Base-by-base conservation (phyloP, 2,113 vertebrate species). In the Vanacampus margaritifer region DNA sequence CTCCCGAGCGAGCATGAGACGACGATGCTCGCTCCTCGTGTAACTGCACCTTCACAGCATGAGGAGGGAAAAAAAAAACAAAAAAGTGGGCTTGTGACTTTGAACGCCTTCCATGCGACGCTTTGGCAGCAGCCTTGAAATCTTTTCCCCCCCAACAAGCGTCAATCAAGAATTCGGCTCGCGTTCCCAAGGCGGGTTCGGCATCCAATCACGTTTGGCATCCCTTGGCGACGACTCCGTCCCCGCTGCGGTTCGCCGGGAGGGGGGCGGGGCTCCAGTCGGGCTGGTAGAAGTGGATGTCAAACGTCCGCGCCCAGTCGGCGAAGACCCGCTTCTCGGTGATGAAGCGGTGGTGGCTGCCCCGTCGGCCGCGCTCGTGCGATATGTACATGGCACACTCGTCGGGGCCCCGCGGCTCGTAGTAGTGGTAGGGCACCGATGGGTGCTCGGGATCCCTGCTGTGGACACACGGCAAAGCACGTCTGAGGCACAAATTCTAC, bases 361-460 rank as follows among this genome's bases (percentile, higher is more conserved):
- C 97, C 59, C 96, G 93, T 11, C 94, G 94, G 17, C 95, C 96
- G 4, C 95, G 93, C 90, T 98, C 97, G 0, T 98, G 97, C 16
- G 95, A 97, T 28, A 98, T 90, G 89, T 99, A 99, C 96, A 98
- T 99, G 24, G 93, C 95, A 73, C 97, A 98, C 79, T 99, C 97
- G 0, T 98, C 96, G 0, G 94, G 93, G 0, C 97, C 96, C 5
- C 90, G 76, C 0, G 96, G 95, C 73, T 99, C 97, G 0, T 99
- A 99, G 83, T 99, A 99, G 84, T 99, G 97, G 81, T 99, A 98
- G 68, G 96, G 96, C 76, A 98, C 95, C 0, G 95, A 94, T 28
- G 82, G 92, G 73, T 93, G 95, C 78, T 92, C 90, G 37, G 93
- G 91, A 82, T 96, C 94, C 91, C 97, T 98, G 91, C 46, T 14